These are phyloP conservation scores for Phyllotis vaccarum DNA, from an alignment of 2,797 vertebrate genomes.

Conservation along the genomic window DNA sequence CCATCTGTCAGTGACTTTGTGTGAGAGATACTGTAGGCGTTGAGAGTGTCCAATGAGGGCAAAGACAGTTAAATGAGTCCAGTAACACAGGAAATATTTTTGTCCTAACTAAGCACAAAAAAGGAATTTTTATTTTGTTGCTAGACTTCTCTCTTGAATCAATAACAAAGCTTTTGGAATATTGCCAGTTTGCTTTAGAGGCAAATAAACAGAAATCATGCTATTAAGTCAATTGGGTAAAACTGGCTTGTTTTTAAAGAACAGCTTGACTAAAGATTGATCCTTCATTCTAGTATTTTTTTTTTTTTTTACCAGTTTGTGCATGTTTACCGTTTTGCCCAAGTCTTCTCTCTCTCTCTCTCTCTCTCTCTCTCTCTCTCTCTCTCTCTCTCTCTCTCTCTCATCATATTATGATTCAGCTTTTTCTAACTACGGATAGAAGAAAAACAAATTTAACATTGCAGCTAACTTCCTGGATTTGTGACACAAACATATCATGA, in stretches of 20 bases:
- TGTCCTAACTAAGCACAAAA: constrained; percentile 25
- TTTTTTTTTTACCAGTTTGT: constrained; percentile 33
- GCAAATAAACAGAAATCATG: constrained; percentile 78
- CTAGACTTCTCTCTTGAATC: constrained; percentile 47
- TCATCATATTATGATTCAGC: constrained; percentile 70
- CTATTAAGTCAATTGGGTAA: constrained; percentile 63
- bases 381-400: not conserved
- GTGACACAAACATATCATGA: constrained; percentile 73
- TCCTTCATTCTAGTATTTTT: not conserved
- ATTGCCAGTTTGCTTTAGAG: constrained; percentile 82
- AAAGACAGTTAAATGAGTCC: not conserved
- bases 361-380: not conserved
- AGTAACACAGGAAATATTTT: constrained; percentile 27
- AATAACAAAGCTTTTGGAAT: constrained; percentile 71
- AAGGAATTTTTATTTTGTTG: constrained; percentile 59
- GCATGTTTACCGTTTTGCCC: constrained; percentile 13
- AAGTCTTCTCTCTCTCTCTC: constrained; percentile 48
- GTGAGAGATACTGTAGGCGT: not conserved
- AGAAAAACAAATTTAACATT: constrained; percentile 72
- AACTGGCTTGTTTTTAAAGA: constrained; percentile 49
- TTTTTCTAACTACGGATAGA: constrained; percentile 70
- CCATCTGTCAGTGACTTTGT: constrained; percentile 2
- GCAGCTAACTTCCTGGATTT: constrained; percentile 69
- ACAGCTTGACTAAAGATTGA: constrained; percentile 25
- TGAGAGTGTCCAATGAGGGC: not conserved